A percentile compares a stretch with the other conserved stretches of the same genome.
These are phyloP conservation scores for Diachasma alloeum DNA, from an alignment of 1,140 invertebrate species.

Conservation along the genomic window DNA sequence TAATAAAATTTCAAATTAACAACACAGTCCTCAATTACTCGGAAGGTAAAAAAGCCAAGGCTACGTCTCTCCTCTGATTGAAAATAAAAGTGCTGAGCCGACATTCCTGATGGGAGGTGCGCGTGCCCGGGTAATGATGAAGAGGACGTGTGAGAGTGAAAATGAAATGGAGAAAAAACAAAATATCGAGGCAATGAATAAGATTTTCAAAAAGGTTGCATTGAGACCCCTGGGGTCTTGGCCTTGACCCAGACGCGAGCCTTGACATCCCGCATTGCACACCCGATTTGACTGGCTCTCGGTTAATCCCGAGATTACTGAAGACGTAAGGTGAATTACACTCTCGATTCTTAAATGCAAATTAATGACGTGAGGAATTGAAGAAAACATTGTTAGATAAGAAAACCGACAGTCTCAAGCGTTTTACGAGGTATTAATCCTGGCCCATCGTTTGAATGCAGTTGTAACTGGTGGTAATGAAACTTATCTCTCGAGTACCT, in stretches of 20 bases:
- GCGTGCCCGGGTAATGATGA: background rate
- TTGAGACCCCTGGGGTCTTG: background rate
- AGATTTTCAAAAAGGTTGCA: background rate
- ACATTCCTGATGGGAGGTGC: background rate
- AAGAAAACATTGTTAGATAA: background rate
- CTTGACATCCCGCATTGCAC: conserved; percentile 10
- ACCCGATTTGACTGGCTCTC: background rate
- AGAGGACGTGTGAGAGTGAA: background rate
- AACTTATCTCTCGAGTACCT: conserved; percentile 16
- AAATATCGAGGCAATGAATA: background rate
- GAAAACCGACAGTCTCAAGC: background rate
- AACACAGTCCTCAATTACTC: background rate
- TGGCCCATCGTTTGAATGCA: background rate
- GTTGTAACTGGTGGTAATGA: conserved; percentile 13
- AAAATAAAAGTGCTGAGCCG: background rate
- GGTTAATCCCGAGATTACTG: conserved; percentile 1
- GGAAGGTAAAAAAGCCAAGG: background rate
- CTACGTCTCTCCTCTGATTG: background rate
- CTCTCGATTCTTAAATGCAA: conserved; percentile 4
- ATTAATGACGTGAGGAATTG: background rate
- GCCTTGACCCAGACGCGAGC: conserved; percentile 13
- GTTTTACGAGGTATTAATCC: conserved; percentile 11
- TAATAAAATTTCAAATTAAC: conserved; percentile 10
- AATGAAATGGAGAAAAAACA: background rate
- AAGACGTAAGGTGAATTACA: background rate